These are phyloP conservation scores for Myodes glareolus DNA, from an alignment of 2,113 vertebrate species.

Conservation along the genomic window DNA sequence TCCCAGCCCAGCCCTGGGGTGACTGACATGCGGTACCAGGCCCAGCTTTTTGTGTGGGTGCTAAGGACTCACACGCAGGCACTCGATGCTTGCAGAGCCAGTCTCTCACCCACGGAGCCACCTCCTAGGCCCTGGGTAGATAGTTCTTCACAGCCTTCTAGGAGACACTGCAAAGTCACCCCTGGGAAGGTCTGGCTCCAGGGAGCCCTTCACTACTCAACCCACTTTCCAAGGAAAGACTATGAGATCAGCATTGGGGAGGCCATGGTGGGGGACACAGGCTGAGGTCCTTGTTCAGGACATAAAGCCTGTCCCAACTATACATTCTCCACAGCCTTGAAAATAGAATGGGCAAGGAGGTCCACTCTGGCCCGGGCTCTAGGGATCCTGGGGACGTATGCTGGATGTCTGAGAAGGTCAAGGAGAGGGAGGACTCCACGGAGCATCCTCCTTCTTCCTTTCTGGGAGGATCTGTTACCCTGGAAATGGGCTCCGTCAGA, in stretches of 20 bases:
- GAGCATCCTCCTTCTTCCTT: not conserved
- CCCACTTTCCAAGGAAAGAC: not conserved
- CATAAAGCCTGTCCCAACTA: not conserved
- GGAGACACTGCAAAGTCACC: not conserved
- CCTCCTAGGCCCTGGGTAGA: not conserved
- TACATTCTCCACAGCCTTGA: not conserved
- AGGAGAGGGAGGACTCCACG: not conserved
- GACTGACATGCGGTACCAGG: not conserved
- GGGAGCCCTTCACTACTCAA: accelerated
- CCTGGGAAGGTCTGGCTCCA: not conserved
- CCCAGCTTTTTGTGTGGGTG: not conserved
- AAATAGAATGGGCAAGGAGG: not conserved
- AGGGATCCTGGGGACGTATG: not conserved
- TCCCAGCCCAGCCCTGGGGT: too few relatives aligned
- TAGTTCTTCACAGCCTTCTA: not conserved
- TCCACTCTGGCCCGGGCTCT: not conserved
- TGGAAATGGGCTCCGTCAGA: slow-evolving; percentile 39
- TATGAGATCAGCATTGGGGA: not conserved
- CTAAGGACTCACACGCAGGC: not conserved
- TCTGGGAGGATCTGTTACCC: slow-evolving; percentile 41
- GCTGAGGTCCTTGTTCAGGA: not conserved
- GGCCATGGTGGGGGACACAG: too few relatives aligned
- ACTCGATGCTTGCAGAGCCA: too few relatives aligned
- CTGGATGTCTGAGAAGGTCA: slow-evolving; percentile 32
- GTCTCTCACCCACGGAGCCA: not conserved